Base-by-base conservation (phyloP, 1,140 invertebrate species). In the Magallana ariakensis region DNA sequence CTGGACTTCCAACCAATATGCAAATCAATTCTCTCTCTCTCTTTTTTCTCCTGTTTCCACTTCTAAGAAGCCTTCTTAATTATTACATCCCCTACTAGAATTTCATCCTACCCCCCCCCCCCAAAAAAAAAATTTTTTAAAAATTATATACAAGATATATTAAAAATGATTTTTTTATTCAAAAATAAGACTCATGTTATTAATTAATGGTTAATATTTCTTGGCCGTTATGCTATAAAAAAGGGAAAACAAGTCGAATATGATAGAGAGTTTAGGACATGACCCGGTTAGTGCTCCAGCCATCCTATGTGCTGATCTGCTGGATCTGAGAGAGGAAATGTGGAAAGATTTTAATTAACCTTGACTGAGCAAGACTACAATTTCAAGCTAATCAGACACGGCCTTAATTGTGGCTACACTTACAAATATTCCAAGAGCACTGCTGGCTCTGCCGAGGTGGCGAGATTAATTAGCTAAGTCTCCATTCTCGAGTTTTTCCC, bases 301-400 rank as follows among this genome's bases (percentile, higher is more conserved):
- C 66, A 75, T 75, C 66, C 9, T 75, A 10, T 75, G 22, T 75
- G 33, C 66, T 26, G 22, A 33, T 75, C 66, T 75, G 15, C 62
- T n/a, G 62, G 62, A 66, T 66, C 62, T 19, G n/a, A 75, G 22
- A 75, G 22, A 75, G 66, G 33, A 60, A 70, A 75, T 75, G 66
- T 75, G 22, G 66, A 75, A 75, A 75, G 66, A 75, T 75, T 75
- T 75, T 75, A 75, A 75, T 75, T 75, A 75, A 75, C 66, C 66
- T 75, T 75, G 66, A 75, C 66, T 75, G 66, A 75, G 66, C 66
- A 26, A 75, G 66, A 75, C 66, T 75, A 75, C 66, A 75, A 75
- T 26, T 75, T 75, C 9, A 75, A 19, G 22, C 22, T 75, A 75
- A 75, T 75, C 66, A 75, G 66, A 75, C 66, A 75, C 66, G 66